Evolutionary conservation across 2,888 invertebrate genomes (phyloP).

Genomic region (Ornithoptera priamus): DNA sequence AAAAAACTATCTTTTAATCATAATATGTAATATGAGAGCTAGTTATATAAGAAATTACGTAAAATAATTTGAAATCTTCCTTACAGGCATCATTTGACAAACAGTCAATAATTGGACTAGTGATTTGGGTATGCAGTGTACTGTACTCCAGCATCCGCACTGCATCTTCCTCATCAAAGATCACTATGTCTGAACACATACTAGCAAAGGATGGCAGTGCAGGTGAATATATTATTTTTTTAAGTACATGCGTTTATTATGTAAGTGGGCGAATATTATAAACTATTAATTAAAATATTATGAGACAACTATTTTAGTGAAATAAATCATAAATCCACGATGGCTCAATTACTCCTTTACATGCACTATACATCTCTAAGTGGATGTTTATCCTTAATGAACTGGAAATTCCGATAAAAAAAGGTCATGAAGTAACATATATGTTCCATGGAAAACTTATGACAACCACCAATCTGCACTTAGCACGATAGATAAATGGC

Average conservation of each 20-base stretch:
- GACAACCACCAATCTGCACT: too few species aligned
- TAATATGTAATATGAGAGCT: not conserved
- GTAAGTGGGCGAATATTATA: constrained; percentile 29
- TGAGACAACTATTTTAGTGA: too few species aligned
- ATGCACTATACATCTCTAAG: too few species aligned
- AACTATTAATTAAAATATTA: not conserved
- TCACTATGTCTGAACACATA: constrained; percentile 91
- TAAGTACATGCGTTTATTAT: not conserved
- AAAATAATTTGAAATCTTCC: not conserved
- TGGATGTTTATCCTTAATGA: too few species aligned
- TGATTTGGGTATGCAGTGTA: constrained; percentile 97
- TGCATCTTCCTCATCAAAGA: constrained; percentile 94
- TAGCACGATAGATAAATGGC: too few species aligned
- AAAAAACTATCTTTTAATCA: not conserved
- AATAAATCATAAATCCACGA: too few species aligned
- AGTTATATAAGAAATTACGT: too few species aligned
- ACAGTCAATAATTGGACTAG: constrained; percentile 93
- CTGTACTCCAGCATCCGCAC: constrained; percentile 97
- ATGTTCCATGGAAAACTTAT: too few species aligned
- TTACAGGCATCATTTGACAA: constrained; percentile 86
- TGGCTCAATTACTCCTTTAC: too few species aligned
- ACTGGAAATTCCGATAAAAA: too few species aligned
- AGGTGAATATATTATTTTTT: constrained; percentile 72
- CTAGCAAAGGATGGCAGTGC: constrained; percentile 85
- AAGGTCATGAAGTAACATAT: too few species aligned